A percentile compares a stretch with the other conserved stretches of the same genome.
Evolutionary conservation across 1,140 invertebrate genomes (phyloP).

Genomic region (Pseudomyrmex dendroicus): DNA sequence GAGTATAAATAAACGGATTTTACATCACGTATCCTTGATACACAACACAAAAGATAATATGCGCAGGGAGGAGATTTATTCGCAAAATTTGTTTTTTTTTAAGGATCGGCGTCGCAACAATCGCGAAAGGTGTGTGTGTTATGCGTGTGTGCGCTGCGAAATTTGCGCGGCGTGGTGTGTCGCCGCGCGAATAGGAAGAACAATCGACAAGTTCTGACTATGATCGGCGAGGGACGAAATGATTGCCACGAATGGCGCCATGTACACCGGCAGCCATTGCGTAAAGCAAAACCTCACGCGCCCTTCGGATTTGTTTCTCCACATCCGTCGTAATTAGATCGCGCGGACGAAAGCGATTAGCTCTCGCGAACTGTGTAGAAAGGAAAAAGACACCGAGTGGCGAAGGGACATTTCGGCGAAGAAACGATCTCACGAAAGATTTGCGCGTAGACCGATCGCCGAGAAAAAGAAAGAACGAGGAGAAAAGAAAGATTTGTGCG

Average conservation of each 20-base stretch:
- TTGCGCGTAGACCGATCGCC: neutral
- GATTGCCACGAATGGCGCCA: constrained; percentile 15
- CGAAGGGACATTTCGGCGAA: neutral
- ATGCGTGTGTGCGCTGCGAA: no score
- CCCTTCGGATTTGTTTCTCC: constrained; percentile 56
- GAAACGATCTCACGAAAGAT: neutral
- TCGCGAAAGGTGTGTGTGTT: no score
- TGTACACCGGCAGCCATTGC: constrained; percentile 59
- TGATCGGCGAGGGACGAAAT: neutral
- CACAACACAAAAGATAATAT: no score
- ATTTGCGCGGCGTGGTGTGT: neutral
- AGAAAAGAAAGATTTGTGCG: constrained; percentile 11
- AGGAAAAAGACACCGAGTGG: neutral
- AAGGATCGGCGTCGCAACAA: no score
- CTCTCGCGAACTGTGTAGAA: neutral
- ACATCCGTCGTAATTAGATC: constrained; percentile 35
- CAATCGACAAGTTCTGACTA: neutral
- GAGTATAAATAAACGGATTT: neutral
- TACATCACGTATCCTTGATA: neutral
- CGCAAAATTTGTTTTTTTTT: neutral
- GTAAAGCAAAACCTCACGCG: constrained; percentile 18
- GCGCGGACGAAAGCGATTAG: constrained; percentile 1
- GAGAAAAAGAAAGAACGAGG: neutral
- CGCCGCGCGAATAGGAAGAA: neutral
- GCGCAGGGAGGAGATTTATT: neutral